Conservation (phyloP, 2,888 invertebrate genomes). For the Melanostoma mellinum region DNA sequence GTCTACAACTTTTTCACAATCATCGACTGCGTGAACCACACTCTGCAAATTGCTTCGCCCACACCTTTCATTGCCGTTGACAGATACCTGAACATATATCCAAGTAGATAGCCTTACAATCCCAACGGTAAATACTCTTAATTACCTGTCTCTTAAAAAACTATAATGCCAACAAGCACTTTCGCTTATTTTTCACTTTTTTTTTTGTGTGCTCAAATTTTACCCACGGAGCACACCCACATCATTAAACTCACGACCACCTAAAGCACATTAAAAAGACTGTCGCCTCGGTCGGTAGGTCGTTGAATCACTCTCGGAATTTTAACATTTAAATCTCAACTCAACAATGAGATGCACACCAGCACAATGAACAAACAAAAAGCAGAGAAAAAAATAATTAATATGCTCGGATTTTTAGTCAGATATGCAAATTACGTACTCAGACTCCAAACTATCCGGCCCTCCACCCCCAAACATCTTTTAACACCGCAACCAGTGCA, state of each 20-base stretch:
- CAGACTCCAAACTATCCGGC: constrained; percentile 20
- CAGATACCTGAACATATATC: background rate
- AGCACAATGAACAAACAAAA: constrained; percentile 1
- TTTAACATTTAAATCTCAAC: constrained; percentile 43
- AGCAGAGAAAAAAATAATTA: constrained; percentile 28
- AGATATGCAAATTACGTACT: constrained; percentile 64
- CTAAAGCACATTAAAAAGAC: constrained; percentile 26
- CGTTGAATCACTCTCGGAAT: constrained; percentile 52
- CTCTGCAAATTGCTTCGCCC: background rate
- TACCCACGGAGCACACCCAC: constrained; percentile 49
- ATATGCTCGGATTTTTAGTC: constrained; percentile 56
- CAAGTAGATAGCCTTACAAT: background rate
- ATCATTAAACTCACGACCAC: constrained; percentile 5
- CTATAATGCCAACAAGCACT: constrained; percentile 52
- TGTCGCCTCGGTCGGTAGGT: background rate
- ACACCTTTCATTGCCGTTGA: constrained; percentile 5
- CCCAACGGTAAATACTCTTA: constrained; percentile 41
- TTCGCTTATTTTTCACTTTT: constrained; percentile 48
- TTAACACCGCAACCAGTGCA: constrained; percentile 1
- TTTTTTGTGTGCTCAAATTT: background rate
- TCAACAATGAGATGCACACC: constrained; percentile 19
- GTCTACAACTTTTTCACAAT: too few relatives aligned
- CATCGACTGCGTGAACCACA: too few relatives aligned
- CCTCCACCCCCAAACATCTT: background rate
- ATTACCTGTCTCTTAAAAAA: constrained; percentile 52